Conservation (phyloP, 2,113 vertebrate genomes). For the Capreolus pygargus region DNA sequence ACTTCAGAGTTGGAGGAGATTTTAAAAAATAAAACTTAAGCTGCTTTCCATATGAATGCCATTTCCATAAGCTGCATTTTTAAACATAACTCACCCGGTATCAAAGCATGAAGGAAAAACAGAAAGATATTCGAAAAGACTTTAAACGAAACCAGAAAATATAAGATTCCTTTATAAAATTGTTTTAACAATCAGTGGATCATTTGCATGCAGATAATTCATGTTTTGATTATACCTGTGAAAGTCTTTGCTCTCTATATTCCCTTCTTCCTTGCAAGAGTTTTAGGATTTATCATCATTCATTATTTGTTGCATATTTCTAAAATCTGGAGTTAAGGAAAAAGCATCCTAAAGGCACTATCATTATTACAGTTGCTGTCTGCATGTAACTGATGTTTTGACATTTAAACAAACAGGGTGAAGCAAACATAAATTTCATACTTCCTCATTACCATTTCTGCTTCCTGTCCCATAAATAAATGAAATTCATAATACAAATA, state of each 20-base stretch:
- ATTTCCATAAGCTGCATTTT: slow-evolving; percentile 15
- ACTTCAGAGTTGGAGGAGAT: not conserved
- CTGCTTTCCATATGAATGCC: not conserved
- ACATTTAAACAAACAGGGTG: not conserved
- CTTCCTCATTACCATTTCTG: not conserved
- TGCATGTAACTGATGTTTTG: slow-evolving; percentile 32
- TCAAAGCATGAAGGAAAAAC: not conserved
- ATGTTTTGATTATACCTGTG: not conserved
- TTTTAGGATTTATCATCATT: not conserved
- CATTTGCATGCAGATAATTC: not conserved
- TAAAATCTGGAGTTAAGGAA: slow-evolving; percentile 20
- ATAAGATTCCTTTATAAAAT: not conserved
- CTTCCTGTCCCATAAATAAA: not conserved
- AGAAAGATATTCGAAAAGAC: not conserved
- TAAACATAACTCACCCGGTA: not conserved
- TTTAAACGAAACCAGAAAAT: not conserved
- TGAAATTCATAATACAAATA: not conserved
- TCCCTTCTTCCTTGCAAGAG: not conserved
- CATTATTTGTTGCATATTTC: not conserved
- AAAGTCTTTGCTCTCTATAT: not conserved
- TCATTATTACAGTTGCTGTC: not conserved
- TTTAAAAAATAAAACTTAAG: not conserved
- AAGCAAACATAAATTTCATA: slow-evolving; percentile 14
- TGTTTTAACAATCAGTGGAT: not conserved
- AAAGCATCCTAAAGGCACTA: not conserved